phyloP scores from a whole-genome alignment of 2,113 vertebrate species.

The Nycticorax nycticorax region DNA sequence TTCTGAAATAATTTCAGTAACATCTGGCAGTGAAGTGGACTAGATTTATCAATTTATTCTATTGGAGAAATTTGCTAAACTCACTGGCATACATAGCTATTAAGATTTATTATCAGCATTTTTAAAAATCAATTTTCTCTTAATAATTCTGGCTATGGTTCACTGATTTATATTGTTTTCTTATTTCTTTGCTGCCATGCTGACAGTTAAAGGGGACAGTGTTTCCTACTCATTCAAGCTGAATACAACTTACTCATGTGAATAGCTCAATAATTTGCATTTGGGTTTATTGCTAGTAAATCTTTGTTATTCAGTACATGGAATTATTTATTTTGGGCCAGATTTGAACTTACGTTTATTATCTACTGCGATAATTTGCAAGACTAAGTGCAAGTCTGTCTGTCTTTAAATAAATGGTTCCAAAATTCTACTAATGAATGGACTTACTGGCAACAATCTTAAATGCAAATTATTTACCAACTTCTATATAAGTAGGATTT shows the following conservation, averaged over 20 bases:
- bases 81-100: neutral
- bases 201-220: neutral
- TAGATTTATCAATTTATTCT: constrained; percentile 27
- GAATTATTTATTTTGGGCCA: neutral
- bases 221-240: neutral
- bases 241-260: neutral
- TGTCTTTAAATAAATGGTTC: neutral
- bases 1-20: constrained; percentile 24
- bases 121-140: constrained; percentile 14
- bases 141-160: neutral
- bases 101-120: constrained; percentile 20
- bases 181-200: neutral
- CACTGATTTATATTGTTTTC: neutral
- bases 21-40: constrained; percentile 26
- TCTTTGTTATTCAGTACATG: neutral
- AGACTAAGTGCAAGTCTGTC: neutral
- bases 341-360: neutral
- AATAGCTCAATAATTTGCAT: neutral
- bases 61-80: constrained; percentile 2
- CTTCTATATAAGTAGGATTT: neutral
- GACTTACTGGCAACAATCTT: neutral
- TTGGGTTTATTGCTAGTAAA: neutral
- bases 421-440: neutral
- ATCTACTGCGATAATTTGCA: neutral
- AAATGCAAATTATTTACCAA: neutral